Evolutionary conservation across 2,888 invertebrate species (phyloP).

Genomic region (Thymelicus sylvestris): DNA sequence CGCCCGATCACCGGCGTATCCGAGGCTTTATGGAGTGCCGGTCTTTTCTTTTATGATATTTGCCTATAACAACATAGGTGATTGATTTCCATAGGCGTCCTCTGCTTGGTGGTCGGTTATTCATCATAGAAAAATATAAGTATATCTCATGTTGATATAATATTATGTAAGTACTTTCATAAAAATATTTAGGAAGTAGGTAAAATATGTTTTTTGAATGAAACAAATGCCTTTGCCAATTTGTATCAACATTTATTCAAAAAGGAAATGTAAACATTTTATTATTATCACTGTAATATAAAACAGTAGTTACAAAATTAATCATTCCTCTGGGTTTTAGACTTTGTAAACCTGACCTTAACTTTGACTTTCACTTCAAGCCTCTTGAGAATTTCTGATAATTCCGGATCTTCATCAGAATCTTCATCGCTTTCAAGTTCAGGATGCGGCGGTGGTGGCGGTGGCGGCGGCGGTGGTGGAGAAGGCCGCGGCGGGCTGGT

Average conservation of each 20-base stretch:
- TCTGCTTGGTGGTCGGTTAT: too few relatives aligned
- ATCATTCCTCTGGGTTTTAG: conserved; percentile 50
- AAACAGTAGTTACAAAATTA: not conserved
- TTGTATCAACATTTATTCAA: conserved; percentile 1
- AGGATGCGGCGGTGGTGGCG: conserved; percentile 41
- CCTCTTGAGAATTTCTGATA: conserved; percentile 64
- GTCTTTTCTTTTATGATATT: too few relatives aligned
- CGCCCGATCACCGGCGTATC: too few relatives aligned
- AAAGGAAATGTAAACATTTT: not conserved
- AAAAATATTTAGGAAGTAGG: too few relatives aligned
- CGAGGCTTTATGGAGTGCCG: too few relatives aligned
- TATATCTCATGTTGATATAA: too few relatives aligned
- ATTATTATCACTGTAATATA: not conserved
- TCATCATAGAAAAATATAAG: too few relatives aligned
- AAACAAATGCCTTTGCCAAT: not conserved
- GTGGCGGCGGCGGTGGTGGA: conserved; percentile 33
- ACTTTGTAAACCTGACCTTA: conserved; percentile 67
- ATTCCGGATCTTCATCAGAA: conserved; percentile 56
- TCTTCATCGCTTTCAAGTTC: conserved; percentile 50
- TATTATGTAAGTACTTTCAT: too few relatives aligned
- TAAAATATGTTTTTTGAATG: too few relatives aligned
- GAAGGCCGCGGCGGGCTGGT: not conserved
- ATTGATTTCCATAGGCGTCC: too few relatives aligned
- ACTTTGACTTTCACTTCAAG: conserved; percentile 73
- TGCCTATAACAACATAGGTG: too few relatives aligned